Conservation (phyloP, 2,888 invertebrate species). For the Venusia cambrica region DNA sequence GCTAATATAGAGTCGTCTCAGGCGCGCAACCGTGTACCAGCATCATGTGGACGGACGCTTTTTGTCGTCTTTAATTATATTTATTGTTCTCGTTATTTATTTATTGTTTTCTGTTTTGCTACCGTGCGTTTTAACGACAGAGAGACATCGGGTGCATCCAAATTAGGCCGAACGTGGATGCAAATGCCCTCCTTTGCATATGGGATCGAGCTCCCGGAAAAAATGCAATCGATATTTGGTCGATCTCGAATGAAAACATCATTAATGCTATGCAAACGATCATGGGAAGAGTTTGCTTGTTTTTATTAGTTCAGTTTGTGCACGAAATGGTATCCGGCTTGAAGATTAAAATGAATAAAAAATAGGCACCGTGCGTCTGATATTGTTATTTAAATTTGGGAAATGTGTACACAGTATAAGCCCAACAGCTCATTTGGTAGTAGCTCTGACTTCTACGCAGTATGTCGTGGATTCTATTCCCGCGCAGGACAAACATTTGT, state of each 20-base stretch:
- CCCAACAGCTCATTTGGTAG: too few relatives aligned
- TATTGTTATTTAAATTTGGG: background rate
- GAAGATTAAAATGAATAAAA: conserved; percentile 11
- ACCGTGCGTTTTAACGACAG: conserved; percentile 73
- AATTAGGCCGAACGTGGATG: conserved; percentile 69
- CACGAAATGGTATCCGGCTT: conserved; percentile 36
- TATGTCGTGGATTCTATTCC: too few relatives aligned
- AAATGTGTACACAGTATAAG: too few relatives aligned
- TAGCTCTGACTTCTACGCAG: too few relatives aligned
- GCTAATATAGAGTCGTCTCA: conserved; percentile 71
- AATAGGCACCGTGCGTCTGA: background rate
- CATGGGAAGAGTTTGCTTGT: conserved; percentile 43
- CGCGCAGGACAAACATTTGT: too few relatives aligned
- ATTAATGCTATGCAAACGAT: conserved; percentile 64
- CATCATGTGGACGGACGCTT: conserved; percentile 73
- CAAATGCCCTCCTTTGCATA: conserved; percentile 72
- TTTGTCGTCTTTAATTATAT: conserved; percentile 79
- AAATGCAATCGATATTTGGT: conserved; percentile 46
- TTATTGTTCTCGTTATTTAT: conserved; percentile 78
- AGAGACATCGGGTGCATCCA: conserved; percentile 70
- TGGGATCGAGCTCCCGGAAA: conserved; percentile 46
- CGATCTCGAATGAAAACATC: conserved; percentile 62
- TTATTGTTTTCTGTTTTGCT: conserved; percentile 73
- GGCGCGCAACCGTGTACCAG: conserved; percentile 65
- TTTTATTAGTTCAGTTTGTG: conserved; percentile 26